Percentiles rank a stretch among this genome's conserved stretches.
Conservation (phyloP, 2,797 vertebrate genomes). For the Scomberomorus guttatus region DNA sequence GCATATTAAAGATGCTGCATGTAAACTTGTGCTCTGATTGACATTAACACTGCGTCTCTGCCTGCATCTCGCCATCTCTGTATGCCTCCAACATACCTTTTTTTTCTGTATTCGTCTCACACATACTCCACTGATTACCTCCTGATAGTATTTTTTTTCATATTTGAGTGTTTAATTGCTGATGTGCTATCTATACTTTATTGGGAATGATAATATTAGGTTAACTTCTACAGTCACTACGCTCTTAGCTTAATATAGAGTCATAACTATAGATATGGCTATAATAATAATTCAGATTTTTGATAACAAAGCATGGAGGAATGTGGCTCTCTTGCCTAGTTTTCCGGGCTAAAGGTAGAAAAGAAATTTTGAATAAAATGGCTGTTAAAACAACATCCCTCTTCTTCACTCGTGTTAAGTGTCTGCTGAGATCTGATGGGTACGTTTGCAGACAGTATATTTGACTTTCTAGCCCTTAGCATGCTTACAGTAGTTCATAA, state of each 20-base stretch:
- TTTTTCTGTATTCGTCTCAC: slow-evolving; percentile 38
- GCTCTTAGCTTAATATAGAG: slow-evolving; percentile 21
- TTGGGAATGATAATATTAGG: slow-evolving; percentile 42
- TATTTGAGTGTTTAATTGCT: slow-evolving; percentile 58
- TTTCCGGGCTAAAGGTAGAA: slow-evolving; percentile 34
- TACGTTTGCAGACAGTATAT: slow-evolving; percentile 19
- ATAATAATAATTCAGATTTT: slow-evolving; percentile 17
- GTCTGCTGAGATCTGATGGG: neutral
- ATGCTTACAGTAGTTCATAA: slow-evolving; percentile 33
- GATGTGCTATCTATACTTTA: slow-evolving; percentile 59
- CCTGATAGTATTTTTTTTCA: slow-evolving; percentile 43
- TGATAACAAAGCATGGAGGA: slow-evolving; percentile 24
- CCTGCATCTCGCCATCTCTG: slow-evolving; percentile 23
- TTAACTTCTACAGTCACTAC: slow-evolving; percentile 30
- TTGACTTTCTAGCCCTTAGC: slow-evolving; percentile 17
- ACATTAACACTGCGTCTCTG: slow-evolving; percentile 12
- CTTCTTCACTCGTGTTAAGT: slow-evolving; percentile 13
- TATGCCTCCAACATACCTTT: slow-evolving; percentile 9
- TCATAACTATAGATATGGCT: slow-evolving; percentile 21
- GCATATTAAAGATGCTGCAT: slow-evolving; percentile 44
- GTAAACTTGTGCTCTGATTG: slow-evolving; percentile 43
- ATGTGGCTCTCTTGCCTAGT: slow-evolving; percentile 11
- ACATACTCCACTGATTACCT: slow-evolving; percentile 45
- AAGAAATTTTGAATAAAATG: slow-evolving; percentile 30
- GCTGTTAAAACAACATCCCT: slow-evolving; percentile 27